These are phyloP conservation scores for Lathamus discolor DNA, from an alignment of 2,113 vertebrate species.

Conservation along the genomic window DNA sequence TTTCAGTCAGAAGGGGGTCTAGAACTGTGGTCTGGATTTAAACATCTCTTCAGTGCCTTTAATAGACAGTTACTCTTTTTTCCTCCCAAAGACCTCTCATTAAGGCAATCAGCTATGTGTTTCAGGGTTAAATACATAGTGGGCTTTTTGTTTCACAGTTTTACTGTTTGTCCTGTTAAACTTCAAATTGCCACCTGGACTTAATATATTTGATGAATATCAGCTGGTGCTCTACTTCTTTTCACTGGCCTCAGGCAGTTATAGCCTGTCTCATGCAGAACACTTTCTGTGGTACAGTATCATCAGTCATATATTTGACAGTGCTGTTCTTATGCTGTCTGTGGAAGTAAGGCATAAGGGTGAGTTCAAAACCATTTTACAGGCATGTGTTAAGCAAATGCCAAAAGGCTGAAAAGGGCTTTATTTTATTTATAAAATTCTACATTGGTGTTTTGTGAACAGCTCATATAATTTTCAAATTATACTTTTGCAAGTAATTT, in stretches of 20 bases:
- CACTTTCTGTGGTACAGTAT: not conserved
- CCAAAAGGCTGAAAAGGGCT: not conserved
- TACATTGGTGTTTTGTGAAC: not conserved
- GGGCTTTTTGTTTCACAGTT: conserved; percentile 14
- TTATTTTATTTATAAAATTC: not conserved
- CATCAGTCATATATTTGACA: not conserved
- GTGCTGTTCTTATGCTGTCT: not conserved
- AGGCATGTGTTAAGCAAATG: not conserved
- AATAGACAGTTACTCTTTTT: not conserved
- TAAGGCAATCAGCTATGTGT: not conserved
- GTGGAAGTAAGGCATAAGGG: not conserved
- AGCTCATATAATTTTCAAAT: not conserved
- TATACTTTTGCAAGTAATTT: not conserved
- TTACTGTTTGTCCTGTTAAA: not conserved
- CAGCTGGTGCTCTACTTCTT: not conserved
- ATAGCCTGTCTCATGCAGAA: not conserved
- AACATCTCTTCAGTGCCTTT: not conserved
- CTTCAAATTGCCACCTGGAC: not conserved
- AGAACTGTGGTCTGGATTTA: not conserved
- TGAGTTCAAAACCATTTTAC: not conserved
- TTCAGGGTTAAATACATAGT: not conserved
- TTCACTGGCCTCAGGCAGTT: not conserved
- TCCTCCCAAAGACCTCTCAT: not conserved
- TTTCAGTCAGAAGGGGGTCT: not conserved
- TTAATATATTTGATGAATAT: not conserved